phyloP scores from a whole-genome alignment of 1,140 invertebrate species.

The Leptinotarsa defecta region DNA sequence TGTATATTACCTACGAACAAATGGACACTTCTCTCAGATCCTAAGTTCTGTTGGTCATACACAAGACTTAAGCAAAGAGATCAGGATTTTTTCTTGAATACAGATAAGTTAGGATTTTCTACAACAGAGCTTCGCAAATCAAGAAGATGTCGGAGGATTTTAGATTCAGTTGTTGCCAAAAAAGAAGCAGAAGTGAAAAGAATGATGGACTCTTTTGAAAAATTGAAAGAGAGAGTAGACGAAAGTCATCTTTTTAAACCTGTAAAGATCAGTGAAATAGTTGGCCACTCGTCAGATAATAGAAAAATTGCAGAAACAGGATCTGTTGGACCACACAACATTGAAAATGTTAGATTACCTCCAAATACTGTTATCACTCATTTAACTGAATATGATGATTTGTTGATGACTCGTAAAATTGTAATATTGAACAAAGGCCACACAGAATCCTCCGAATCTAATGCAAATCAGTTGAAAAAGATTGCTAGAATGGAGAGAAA shows the following conservation, averaged over 20 bases:
- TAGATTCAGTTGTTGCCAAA: neutral
- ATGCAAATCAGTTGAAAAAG: neutral
- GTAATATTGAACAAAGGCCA: constrained; percentile 16
- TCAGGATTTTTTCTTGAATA: constrained; percentile 21
- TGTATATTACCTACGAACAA: neutral
- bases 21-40: constrained; percentile 10
- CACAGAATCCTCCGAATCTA: neutral
- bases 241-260: constrained; percentile 1
- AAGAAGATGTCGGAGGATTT: neutral
- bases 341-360: neutral
- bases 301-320: neutral
- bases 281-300: neutral
- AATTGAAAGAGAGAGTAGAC: neutral
- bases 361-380: neutral
- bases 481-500: neutral
- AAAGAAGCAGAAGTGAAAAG: neutral
- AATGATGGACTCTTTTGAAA: neutral
- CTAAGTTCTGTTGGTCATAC: constrained; percentile 30
- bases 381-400: constrained; percentile 15
- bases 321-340: neutral
- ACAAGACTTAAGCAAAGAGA: constrained; percentile 22
- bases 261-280: constrained; percentile 9
- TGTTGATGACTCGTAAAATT: constrained; percentile 30
- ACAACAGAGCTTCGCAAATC: constrained; percentile 22
- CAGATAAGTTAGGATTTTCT: constrained; percentile 31